Evolutionary conservation across 2,888 invertebrate species (phyloP).

Genomic region (Eurois occulta): DNA sequence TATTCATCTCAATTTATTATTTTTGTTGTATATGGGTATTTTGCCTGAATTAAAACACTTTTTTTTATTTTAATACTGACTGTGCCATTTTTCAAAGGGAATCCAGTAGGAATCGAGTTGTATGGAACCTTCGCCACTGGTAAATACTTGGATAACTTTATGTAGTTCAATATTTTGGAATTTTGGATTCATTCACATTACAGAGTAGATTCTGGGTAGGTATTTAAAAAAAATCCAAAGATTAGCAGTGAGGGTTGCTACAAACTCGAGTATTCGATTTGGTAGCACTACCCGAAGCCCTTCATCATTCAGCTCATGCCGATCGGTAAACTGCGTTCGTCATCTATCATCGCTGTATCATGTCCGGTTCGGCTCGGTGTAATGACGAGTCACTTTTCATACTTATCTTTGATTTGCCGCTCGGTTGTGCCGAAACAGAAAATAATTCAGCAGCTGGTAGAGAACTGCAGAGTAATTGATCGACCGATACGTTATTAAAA

Average conservation of each 20-base stretch:
- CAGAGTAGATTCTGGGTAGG: too few relatives aligned
- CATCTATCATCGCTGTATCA: not conserved
- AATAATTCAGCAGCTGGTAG: not conserved
- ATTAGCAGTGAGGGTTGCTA: not conserved
- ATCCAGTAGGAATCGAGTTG: too few relatives aligned
- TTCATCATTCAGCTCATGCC: not conserved
- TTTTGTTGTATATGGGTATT: too few relatives aligned
- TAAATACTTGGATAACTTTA: too few relatives aligned
- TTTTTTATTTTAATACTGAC: too few relatives aligned
- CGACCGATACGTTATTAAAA: conserved; percentile 1
- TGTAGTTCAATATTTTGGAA: too few relatives aligned
- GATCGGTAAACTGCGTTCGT: not conserved
- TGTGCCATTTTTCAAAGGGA: too few relatives aligned
- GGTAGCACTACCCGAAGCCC: not conserved
- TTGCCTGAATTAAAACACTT: too few relatives aligned
- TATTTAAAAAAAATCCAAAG: too few relatives aligned
- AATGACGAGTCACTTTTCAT: not conserved
- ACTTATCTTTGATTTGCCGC: not conserved
- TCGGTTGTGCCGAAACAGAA: not conserved
- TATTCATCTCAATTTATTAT: too few relatives aligned
- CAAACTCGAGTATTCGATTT: not conserved
- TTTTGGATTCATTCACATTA: too few relatives aligned
- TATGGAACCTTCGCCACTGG: too few relatives aligned
- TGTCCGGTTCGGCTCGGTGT: not conserved
- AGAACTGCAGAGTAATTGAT: not conserved